Conservation (phyloP, 2,888 invertebrate genomes). For the Lochmaea crataegi region DNA sequence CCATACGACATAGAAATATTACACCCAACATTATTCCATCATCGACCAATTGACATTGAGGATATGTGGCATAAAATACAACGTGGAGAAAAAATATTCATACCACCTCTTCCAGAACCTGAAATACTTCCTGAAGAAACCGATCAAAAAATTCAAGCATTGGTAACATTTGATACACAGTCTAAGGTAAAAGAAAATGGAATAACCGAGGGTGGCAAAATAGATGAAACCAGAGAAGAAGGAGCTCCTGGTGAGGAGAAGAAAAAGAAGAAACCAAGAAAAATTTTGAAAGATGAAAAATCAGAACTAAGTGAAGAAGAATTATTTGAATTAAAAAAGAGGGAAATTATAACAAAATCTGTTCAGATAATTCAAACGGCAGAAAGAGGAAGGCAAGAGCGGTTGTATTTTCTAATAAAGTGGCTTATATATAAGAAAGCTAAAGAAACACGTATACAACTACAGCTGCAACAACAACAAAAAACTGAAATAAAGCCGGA, state of each 20-base stretch:
- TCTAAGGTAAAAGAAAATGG: slow-evolving; percentile 33
- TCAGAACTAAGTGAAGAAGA: slow-evolving; percentile 42
- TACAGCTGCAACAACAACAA: slow-evolving; percentile 3
- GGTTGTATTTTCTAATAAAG: slow-evolving; percentile 55
- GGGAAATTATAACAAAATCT: slow-evolving; percentile 52
- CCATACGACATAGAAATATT: slow-evolving; percentile 75
- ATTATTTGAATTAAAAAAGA: slow-evolving; percentile 41
- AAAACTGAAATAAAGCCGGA: slow-evolving; percentile 18
- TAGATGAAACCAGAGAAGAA: slow-evolving; percentile 19
- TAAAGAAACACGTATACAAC: slow-evolving; percentile 12
- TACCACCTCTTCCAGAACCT: slow-evolving; percentile 48
- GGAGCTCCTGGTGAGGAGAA: slow-evolving; percentile 11
- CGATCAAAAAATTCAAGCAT: background rate
- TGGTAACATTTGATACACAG: too few relatives aligned
- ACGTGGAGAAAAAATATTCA: slow-evolving; percentile 58
- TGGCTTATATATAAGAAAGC: slow-evolving; percentile 14
- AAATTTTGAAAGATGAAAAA: slow-evolving; percentile 25
- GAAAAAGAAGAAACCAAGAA: background rate
- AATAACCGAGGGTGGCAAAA: slow-evolving; percentile 4
- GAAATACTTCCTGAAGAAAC: slow-evolving; percentile 47
- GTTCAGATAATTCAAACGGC: slow-evolving; percentile 64
- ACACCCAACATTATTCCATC: slow-evolving; percentile 73
- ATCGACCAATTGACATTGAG: slow-evolving; percentile 67
- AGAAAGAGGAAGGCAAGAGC: slow-evolving; percentile 65
- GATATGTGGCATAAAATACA: slow-evolving; percentile 57